Percentiles rank a stretch among this genome's conserved stretches.
Evolutionary conservation across 2,113 vertebrate genomes (phyloP).

Genomic region (Amphiprion percula): DNA sequence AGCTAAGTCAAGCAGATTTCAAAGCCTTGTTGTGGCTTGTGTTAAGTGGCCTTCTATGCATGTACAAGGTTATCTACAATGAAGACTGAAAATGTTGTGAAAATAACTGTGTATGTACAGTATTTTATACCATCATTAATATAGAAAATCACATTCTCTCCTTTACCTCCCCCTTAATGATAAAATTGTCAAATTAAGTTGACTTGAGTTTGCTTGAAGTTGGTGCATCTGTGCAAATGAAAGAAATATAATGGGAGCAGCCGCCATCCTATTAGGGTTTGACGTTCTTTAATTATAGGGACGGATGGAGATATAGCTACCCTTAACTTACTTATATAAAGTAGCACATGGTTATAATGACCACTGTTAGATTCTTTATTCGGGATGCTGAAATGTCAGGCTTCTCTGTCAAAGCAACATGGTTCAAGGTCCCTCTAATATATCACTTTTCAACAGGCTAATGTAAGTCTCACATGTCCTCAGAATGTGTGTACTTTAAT

Average conservation of each 20-base stretch:
- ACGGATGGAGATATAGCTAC: not conserved
- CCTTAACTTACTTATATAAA: no score
- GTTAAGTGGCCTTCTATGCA: not conserved
- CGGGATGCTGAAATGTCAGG: slow-evolving; percentile 9
- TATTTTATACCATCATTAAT: not conserved
- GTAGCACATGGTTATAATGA: not conserved
- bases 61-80: not conserved
- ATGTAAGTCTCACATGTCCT: no score
- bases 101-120: not conserved
- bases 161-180: not conserved
- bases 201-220: not conserved
- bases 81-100: not conserved
- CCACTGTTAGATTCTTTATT: not conserved
- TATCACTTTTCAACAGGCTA: no score
- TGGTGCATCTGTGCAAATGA: not conserved
- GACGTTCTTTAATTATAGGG: not conserved
- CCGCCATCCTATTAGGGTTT: not conserved
- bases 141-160: not conserved
- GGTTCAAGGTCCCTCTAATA: no score
- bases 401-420: not conserved
- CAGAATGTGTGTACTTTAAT: no score
- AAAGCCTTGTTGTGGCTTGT: slow-evolving; percentile 6
- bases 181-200: not conserved
- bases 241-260: not conserved
- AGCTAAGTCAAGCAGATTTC: slow-evolving; percentile 6